These are phyloP conservation scores for Mionectes macconnelli DNA, from an alignment of 2,113 vertebrate genomes.

Conservation along the genomic window DNA sequence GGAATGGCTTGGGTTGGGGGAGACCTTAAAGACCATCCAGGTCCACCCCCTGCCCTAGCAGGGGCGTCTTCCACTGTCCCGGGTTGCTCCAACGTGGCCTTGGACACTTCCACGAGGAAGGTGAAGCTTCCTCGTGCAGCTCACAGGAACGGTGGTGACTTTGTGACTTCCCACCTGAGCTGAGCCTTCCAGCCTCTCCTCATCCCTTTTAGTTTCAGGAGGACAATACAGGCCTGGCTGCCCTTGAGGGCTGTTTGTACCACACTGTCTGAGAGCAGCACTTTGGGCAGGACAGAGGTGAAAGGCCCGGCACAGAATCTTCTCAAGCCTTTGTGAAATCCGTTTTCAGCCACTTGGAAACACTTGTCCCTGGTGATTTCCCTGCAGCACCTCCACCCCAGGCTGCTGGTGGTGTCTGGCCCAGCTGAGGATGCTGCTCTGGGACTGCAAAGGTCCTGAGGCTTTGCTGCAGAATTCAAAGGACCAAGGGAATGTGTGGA, in stretches of 20 bases:
- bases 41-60: not conserved
- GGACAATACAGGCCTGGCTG: not conserved
- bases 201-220: not conserved
- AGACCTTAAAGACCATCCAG: not conserved
- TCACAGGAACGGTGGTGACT: not conserved
- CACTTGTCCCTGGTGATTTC: not conserved
- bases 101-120: not conserved
- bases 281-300: not conserved
- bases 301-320: not conserved
- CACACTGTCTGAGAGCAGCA: not conserved
- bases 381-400: not conserved
- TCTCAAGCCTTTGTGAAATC: not conserved
- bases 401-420: not conserved
- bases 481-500: not conserved
- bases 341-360: not conserved
- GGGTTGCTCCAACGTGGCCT: not conserved
- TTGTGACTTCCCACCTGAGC: not conserved
- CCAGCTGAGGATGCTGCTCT: not conserved
- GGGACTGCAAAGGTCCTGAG: not conserved
- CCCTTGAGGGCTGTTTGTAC: not conserved
- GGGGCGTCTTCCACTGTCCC: not conserved
- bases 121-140: not conserved
- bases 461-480: not conserved
- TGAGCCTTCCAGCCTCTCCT: not conserved
- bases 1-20: not conserved